Evolutionary conservation across 2,797 vertebrate species (phyloP).

Genomic region (Pseudochirops cupreus): DNA sequence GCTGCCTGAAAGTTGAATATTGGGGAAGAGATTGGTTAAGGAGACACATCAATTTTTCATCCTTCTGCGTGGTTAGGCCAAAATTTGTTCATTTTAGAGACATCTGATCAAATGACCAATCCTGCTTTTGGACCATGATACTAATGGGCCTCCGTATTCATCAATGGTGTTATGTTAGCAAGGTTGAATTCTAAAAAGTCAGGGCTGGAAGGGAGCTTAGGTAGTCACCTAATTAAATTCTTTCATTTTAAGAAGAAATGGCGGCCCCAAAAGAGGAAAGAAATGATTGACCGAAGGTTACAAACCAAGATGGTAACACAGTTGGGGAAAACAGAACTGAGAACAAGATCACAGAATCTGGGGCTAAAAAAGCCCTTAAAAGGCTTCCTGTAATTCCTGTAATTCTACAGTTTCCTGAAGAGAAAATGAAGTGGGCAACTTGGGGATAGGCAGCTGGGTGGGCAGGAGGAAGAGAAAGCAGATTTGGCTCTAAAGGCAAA

Average conservation of each 20-base stretch:
- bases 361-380: not conserved
- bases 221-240: too few species aligned
- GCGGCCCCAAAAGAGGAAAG: not conserved
- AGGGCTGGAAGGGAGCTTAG: not conserved
- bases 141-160: not conserved
- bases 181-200: slow-evolving; percentile 40
- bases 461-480: not conserved
- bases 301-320: not conserved
- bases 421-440: not conserved
- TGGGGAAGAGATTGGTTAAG: not conserved
- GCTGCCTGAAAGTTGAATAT: not conserved
- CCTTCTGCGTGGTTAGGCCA: slow-evolving; percentile 15
- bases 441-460: not conserved
- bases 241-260: not conserved
- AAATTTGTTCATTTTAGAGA: slow-evolving; percentile 54
- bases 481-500: not conserved
- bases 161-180: slow-evolving; percentile 50
- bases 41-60: not conserved
- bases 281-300: not conserved
- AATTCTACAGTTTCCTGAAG: not conserved
- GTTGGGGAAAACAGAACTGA: not conserved
- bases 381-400: not conserved
- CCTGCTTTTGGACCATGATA: slow-evolving; percentile 43
- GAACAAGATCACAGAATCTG: not conserved
- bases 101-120: slow-evolving; percentile 43